Conservation (phyloP, 2,888 invertebrate species). For the Drosophila testacea region DNA sequence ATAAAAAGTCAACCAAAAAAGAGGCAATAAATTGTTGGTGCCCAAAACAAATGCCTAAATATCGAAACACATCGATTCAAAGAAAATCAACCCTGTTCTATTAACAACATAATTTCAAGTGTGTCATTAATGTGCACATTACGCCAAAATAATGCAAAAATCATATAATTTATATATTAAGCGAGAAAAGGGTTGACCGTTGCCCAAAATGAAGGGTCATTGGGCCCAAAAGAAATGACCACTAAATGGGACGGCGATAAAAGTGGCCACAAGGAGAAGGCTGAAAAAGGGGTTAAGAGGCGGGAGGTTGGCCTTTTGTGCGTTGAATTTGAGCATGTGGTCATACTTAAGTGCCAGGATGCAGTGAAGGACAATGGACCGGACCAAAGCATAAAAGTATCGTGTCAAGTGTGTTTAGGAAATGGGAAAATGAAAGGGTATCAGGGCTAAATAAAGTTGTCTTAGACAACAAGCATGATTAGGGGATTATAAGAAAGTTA, state of each 20-base stretch:
- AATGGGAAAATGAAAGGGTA: background rate
- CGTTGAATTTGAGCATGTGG: conserved; percentile 67
- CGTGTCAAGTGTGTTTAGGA: conserved; percentile 19
- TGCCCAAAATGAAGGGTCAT: conserved; percentile 45
- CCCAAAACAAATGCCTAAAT: conserved; percentile 39
- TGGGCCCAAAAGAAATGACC: conserved; percentile 55
- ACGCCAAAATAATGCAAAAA: conserved; percentile 80
- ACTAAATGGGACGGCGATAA: conserved; percentile 55
- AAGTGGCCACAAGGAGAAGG: conserved; percentile 63
- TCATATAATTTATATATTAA: conserved; percentile 72
- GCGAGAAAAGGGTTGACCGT: conserved; percentile 52
- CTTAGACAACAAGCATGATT: background rate
- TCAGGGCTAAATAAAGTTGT: conserved; percentile 14
- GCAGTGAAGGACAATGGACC: conserved; percentile 28
- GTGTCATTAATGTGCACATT: conserved; percentile 79
- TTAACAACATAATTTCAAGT: conserved; percentile 80
- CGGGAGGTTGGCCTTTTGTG: conserved; percentile 63
- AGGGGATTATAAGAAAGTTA: background rate
- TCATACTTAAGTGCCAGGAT: conserved; percentile 53
- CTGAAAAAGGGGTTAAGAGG: conserved; percentile 57
- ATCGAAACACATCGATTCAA: conserved; percentile 24
- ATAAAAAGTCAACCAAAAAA: conserved; percentile 73
- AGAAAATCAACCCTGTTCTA: conserved; percentile 49
- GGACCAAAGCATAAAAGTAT: background rate
- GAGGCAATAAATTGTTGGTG: conserved; percentile 67